A percentile compares a stretch with the other conserved stretches of the same genome.
Conservation (phyloP, 2,113 vertebrate species). For the Bostrychus sinensis region DNA sequence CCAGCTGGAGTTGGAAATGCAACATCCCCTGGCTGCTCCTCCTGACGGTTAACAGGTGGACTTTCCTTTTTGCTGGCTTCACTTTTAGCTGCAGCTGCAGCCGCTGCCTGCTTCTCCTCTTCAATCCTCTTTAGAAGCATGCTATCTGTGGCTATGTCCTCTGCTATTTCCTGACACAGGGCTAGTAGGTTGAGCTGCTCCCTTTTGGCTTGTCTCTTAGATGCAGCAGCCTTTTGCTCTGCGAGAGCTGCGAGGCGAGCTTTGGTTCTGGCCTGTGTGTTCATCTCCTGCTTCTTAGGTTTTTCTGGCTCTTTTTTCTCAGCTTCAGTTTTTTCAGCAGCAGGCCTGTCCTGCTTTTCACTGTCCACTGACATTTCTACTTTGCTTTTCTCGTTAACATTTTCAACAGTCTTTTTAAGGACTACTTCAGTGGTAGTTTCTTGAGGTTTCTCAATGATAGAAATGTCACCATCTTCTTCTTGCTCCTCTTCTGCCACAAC, state of each 20-base stretch:
- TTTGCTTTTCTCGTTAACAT: slow-evolving; percentile 21
- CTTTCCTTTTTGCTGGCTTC: slow-evolving; percentile 50
- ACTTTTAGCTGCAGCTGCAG: slow-evolving; percentile 3
- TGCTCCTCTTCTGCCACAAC: slow-evolving; percentile 65
- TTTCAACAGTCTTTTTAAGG: slow-evolving; percentile 32
- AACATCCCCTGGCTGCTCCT: slow-evolving; percentile 23
- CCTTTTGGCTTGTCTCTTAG: slow-evolving; percentile 76
- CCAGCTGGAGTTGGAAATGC: slow-evolving; percentile 42
- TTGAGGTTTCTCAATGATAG: slow-evolving; percentile 46
- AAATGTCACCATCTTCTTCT: slow-evolving; percentile 56
- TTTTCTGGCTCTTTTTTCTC: slow-evolving; percentile 46
- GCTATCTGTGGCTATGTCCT: slow-evolving; percentile 96
- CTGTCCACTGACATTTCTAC: slow-evolving; percentile 18
- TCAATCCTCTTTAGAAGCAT: slow-evolving; percentile 88
- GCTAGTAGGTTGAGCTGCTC: slow-evolving; percentile 93
- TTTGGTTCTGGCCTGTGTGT: slow-evolving; percentile 82
- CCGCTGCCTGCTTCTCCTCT: slow-evolving; percentile 68
- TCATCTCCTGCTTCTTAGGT: slow-evolving; percentile 82
- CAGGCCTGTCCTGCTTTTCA: slow-evolving; percentile 23
- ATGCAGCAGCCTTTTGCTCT: slow-evolving; percentile 77
- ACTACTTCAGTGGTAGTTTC: slow-evolving; percentile 9
- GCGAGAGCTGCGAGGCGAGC: slow-evolving; percentile 80
- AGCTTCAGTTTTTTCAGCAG: slow-evolving; percentile 12
- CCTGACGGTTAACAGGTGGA: slow-evolving; percentile 26
- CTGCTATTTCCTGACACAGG: slow-evolving; percentile 96